Evolutionary conservation across 2,113 vertebrate genomes (phyloP), one percentile per base, ranked within the genome.

Genomic region (Onychostruthus taczanowskii): DNA sequence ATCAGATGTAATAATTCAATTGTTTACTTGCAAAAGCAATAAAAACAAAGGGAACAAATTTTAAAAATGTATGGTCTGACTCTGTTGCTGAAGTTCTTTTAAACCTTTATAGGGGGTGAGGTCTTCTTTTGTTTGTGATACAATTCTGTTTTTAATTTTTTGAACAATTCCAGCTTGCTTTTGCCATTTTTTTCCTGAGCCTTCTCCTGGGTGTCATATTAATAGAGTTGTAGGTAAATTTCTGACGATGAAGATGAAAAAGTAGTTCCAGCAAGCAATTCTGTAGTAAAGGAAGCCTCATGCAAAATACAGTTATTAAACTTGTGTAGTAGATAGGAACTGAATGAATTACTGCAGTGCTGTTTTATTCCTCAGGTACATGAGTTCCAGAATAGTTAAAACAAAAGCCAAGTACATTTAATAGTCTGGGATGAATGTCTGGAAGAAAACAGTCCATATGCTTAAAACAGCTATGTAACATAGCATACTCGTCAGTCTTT

Each of bases 401-500:
- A 98, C 93, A 97, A 98, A 98, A 98, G 96, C 97, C 97, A 98
- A 98, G 94, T 95, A 96, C 97, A 97, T 98, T 98, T 98, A 97
- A 97, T 88, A 97, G 95, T 97, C 97, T 98, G 97, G 98, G 98
- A 97, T 98, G 96, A 93, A 92, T 98, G 98, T 97, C 98, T 98
- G 89, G 88, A 97, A 98, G 97, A 98, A 98, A 98, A 98, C 95
- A 96, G 97, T 97, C 98, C 98, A 98, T 98, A 98, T 98, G 98
- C 96, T 97, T 98, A 97, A 97, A 97, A 97, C 96, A 97, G 97
- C 97, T 97, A 97, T 95, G 96, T 95, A 97, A 97, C 96, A 96
- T 93, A 97, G 97, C 96, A 97, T 97, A 94, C 89, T 97, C 96
- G 92, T 97, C 94, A 93, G 92, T 97, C 98, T 98, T 98, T 98